A percentile compares a stretch with the other conserved stretches of the same genome.
Conservation (phyloP, 2,888 invertebrate genomes). For the Leucoptera coffeella region DNA sequence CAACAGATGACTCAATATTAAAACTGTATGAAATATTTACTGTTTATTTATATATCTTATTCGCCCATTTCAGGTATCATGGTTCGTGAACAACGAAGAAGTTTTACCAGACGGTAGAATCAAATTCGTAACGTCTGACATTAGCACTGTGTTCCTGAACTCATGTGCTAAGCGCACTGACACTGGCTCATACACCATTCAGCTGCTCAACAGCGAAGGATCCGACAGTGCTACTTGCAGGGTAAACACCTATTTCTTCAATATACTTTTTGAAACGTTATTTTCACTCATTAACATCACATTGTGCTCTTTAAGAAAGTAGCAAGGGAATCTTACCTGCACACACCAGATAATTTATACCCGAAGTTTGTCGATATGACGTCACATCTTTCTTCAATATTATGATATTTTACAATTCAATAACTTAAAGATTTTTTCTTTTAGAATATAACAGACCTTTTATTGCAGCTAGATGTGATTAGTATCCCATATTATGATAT, state of each 20-base stretch:
- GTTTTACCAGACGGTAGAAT: conserved; percentile 75
- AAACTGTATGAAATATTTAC: neutral
- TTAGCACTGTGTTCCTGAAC: conserved; percentile 77
- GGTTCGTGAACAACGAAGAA: conserved; percentile 86
- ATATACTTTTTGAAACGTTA: too few species aligned
- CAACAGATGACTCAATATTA: neutral
- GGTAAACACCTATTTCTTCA: conserved; percentile 31
- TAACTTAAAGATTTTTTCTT: too few species aligned
- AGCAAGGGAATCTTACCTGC: too few species aligned
- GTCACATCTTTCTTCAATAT: too few species aligned
- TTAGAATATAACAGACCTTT: too few species aligned
- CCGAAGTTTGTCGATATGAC: too few species aligned
- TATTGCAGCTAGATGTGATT: too few species aligned
- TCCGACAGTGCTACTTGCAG: conserved; percentile 88
- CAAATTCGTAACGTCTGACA: conserved; percentile 78
- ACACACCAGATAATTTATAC: too few species aligned
- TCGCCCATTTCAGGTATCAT: conserved; percentile 53
- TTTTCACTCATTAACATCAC: too few species aligned
- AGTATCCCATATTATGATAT: too few species aligned
- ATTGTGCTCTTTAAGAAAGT: too few species aligned
- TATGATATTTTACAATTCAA: too few species aligned
- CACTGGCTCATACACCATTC: conserved; percentile 89
- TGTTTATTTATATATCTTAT: conserved; percentile 1
- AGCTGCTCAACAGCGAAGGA: conserved; percentile 84
- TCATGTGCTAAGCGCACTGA: conserved; percentile 86